These are phyloP conservation scores for Spinus pinus DNA, from an alignment of 2,797 vertebrate species.

Conservation along the genomic window DNA sequence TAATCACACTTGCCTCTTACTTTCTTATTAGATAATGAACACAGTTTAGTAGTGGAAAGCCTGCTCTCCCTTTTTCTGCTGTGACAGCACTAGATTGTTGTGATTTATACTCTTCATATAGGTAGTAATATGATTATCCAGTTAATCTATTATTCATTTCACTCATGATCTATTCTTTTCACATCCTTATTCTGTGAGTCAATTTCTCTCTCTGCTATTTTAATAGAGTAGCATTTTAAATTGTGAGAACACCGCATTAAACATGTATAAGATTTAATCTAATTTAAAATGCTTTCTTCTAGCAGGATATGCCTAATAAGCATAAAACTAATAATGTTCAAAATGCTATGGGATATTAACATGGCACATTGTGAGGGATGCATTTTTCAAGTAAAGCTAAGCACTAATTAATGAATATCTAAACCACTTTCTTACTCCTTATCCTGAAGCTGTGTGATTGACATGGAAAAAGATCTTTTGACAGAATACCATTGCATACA, in stretches of 20 bases:
- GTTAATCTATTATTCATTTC: slow-evolving; percentile 81
- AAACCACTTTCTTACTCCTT: background rate
- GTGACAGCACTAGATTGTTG: slow-evolving; percentile 35
- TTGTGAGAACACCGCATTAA: slow-evolving; percentile 75
- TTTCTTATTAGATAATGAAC: background rate
- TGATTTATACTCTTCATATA: slow-evolving; percentile 74
- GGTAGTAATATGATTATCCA: slow-evolving; percentile 72
- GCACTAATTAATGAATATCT: slow-evolving; percentile 56
- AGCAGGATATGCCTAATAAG: slow-evolving; percentile 59
- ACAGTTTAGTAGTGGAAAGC: background rate
- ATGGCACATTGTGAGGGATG: background rate
- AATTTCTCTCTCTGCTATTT: slow-evolving; percentile 67
- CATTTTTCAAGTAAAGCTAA: slow-evolving; percentile 11
- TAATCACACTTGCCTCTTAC: background rate
- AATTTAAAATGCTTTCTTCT: slow-evolving; percentile 69
- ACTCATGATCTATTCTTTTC: slow-evolving; percentile 69
- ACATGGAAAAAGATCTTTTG: background rate
- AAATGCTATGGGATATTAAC: slow-evolving; percentile 32
- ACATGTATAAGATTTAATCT: slow-evolving; percentile 81
- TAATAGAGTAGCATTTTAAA: slow-evolving; percentile 77
- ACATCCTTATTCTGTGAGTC: slow-evolving; percentile 61
- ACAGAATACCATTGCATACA: background rate
- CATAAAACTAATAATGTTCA: slow-evolving; percentile 54
- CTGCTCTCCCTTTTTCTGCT: slow-evolving; percentile 33
- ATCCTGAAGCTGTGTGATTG: background rate